Evolutionary conservation across 2,113 vertebrate species (phyloP).

Genomic region (Actenoides lindsayi): DNA sequence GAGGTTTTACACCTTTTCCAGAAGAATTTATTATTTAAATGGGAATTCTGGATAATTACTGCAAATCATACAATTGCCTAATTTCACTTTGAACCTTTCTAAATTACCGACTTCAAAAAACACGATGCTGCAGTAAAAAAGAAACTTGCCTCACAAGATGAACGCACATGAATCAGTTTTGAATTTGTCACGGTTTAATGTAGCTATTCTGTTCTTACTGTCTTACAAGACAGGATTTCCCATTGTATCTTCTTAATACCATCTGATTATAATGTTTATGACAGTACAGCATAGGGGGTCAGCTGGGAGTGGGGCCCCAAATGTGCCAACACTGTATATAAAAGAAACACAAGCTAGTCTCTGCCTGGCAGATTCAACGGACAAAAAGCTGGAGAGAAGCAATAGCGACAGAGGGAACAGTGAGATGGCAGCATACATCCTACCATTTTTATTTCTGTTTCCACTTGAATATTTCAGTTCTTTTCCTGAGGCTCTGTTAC

Average conservation of each 20-base stretch:
- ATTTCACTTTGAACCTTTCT: neutral
- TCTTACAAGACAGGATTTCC: neutral
- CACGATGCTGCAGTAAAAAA: neutral
- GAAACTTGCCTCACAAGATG: neutral
- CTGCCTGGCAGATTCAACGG: neutral
- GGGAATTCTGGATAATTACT: neutral
- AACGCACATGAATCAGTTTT: neutral
- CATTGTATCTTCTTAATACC: neutral
- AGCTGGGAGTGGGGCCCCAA: neutral
- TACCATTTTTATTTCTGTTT: constrained; percentile 2
- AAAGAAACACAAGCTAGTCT: neutral
- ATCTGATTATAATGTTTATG: neutral
- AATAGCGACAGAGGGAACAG: neutral
- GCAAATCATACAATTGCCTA: neutral
- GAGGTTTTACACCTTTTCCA: neutral
- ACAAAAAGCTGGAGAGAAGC: neutral
- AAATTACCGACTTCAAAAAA: neutral
- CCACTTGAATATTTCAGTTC: neutral
- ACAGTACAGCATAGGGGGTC: neutral
- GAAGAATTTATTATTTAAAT: neutral
- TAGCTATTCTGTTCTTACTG: neutral
- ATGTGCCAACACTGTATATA: neutral
- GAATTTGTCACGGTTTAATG: neutral
- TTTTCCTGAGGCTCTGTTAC: constrained; percentile 35
- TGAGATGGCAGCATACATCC: neutral